A percentile compares a stretch with the other conserved stretches of the same genome.
These are phyloP conservation scores for Diplazon laetatorius DNA, from an alignment of 2,888 invertebrate genomes.

Conservation along the genomic window DNA sequence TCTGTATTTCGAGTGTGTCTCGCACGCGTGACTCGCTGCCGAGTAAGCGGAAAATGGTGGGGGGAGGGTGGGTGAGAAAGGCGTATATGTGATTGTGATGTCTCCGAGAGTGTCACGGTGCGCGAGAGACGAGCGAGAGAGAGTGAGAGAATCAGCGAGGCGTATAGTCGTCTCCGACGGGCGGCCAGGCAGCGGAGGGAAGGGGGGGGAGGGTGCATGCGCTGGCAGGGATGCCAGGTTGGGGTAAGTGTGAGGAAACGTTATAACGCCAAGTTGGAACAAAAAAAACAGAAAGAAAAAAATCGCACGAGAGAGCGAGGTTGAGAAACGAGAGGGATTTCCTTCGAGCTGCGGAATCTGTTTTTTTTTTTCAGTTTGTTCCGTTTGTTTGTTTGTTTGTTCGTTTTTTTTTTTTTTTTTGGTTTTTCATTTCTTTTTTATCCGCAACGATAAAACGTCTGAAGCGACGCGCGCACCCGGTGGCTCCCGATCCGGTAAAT, in stretches of 20 bases:
- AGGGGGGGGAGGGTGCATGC: not conserved
- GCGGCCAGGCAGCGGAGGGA: not conserved
- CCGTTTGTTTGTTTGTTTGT: constrained; percentile 39
- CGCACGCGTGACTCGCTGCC: constrained; percentile 60
- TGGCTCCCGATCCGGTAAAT: constrained; percentile 64
- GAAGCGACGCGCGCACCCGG: constrained; percentile 54
- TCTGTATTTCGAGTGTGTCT: constrained; percentile 28
- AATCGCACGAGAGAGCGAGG: not conserved
- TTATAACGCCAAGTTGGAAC: constrained; percentile 35
- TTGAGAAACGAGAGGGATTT: constrained; percentile 43
- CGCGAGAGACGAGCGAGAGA: constrained; percentile 21
- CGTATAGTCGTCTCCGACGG: constrained; percentile 4
- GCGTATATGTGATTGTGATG: constrained; percentile 63
- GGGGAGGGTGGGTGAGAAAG: constrained; percentile 50
- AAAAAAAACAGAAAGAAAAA: constrained; percentile 7
- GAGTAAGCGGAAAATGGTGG: constrained; percentile 61
- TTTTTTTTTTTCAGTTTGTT: constrained; percentile 33
- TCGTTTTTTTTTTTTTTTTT: constrained; percentile 44
- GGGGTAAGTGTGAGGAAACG: constrained; percentile 33
- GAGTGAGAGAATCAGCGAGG: constrained; percentile 41
- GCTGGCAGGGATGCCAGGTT: not conserved
- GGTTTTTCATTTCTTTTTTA: constrained; percentile 37
- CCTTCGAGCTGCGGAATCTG: constrained; percentile 28
- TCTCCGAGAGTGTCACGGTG: constrained; percentile 33
- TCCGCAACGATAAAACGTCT: constrained; percentile 63